Conservation (phyloP, 2,888 invertebrate genomes). For the Temnothorax rugatulus region DNA sequence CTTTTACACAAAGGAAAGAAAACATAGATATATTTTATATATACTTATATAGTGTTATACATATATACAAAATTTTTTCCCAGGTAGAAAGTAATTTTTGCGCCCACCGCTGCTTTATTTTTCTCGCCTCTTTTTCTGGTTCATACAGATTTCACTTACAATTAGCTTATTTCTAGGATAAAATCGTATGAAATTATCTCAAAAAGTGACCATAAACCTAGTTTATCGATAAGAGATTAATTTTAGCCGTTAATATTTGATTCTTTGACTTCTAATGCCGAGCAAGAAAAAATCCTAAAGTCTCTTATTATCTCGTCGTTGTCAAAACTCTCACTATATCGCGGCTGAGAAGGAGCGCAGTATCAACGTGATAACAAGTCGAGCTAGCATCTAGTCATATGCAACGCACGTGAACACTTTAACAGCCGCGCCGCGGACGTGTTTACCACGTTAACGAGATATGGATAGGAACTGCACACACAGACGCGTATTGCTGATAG, state of each 20-base stretch:
- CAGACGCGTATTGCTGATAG: background rate
- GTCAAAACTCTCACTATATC: background rate
- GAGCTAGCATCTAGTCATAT: slow-evolving; percentile 22
- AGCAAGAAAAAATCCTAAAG: background rate
- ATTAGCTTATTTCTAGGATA: background rate
- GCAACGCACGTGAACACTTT: slow-evolving; percentile 42
- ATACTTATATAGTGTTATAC: too few species aligned
- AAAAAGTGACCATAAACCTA: background rate
- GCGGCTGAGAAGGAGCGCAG: background rate
- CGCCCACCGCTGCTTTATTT: too few species aligned
- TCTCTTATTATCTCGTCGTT: background rate
- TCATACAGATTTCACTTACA: too few species aligned
- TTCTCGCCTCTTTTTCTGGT: too few species aligned
- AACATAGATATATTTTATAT: too few species aligned
- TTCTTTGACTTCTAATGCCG: background rate
- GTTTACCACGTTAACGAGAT: slow-evolving; percentile 40
- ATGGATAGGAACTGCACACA: slow-evolving; percentile 26
- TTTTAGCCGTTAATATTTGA: background rate
- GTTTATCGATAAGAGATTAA: background rate
- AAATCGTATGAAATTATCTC: background rate
- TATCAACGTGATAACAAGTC: slow-evolving; percentile 33
- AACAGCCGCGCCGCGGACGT: background rate
- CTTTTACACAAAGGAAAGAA: too few species aligned
- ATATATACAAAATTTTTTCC: too few species aligned
- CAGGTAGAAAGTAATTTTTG: too few species aligned